Evolutionary conservation across 2,797 vertebrate genomes (phyloP).

Genomic region (Gymnopithys bicolor): DNA sequence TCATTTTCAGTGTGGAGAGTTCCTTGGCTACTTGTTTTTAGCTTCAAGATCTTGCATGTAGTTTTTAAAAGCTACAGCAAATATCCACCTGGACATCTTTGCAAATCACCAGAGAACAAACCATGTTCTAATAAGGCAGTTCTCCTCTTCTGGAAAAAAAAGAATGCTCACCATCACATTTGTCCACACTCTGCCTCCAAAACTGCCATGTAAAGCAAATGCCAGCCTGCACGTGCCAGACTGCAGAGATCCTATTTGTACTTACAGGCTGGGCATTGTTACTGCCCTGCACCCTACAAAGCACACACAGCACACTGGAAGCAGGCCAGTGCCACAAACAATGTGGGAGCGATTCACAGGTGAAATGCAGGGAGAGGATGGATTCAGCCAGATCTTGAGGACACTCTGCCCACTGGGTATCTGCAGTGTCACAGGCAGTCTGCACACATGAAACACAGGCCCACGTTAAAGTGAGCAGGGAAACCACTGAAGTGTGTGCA

Average conservation of each 20-base stretch:
- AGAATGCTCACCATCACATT: neutral
- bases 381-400: constrained; percentile 9
- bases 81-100: neutral
- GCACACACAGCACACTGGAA: neutral
- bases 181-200: neutral
- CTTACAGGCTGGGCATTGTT: neutral
- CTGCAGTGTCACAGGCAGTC: neutral
- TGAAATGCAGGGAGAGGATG: constrained; percentile 37
- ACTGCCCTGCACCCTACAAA: constrained; percentile 11
- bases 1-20: neutral
- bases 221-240: neutral
- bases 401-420: neutral
- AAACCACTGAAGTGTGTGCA: neutral
- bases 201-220: neutral
- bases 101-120: neutral
- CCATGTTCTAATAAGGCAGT: neutral
- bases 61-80: neutral
- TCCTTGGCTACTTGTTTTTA: neutral
- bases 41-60: neutral
- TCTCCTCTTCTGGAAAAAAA: neutral
- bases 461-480: neutral
- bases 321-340: neutral
- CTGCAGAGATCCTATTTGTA: constrained; percentile 37
- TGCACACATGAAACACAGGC: neutral
- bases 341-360: neutral